Conservation (phyloP, 2,797 vertebrate genomes). For the Malacoctenus gilli region DNA sequence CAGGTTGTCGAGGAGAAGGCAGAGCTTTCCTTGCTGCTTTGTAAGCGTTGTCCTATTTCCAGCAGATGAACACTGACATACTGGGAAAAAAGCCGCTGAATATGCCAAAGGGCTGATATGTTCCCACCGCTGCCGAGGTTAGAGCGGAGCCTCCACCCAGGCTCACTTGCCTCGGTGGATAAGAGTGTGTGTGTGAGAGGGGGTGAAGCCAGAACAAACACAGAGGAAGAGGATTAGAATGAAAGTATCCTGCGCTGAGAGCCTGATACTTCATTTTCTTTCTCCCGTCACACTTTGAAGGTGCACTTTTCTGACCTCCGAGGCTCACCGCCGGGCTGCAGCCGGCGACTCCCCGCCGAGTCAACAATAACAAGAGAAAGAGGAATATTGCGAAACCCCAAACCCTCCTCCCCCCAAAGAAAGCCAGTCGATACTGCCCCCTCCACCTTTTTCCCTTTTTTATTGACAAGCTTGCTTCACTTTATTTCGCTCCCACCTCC, state of each 20-base stretch:
- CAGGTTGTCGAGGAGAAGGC: neutral
- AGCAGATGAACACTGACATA: conserved; percentile 44
- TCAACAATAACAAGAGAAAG: conserved; percentile 19
- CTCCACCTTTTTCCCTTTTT: too few species aligned
- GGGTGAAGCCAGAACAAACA: conserved; percentile 35
- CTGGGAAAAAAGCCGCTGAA: conserved; percentile 9
- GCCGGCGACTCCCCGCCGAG: conserved; percentile 12
- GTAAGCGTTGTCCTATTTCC: conserved; percentile 42
- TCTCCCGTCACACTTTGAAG: conserved; percentile 42
- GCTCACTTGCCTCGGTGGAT: conserved; percentile 6
- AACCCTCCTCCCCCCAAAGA: neutral
- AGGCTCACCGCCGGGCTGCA: conserved; percentile 32
- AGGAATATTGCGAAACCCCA: conserved; percentile 5
- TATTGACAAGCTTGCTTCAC: neutral
- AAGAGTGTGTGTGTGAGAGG: too few species aligned
- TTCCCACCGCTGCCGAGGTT: conserved; percentile 36
- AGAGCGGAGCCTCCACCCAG: conserved; percentile 16
- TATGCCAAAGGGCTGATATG: conserved; percentile 47
- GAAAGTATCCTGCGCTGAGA: conserved; percentile 12
- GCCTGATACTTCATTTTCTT: conserved; percentile 4
- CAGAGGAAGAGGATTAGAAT: conserved; percentile 21
- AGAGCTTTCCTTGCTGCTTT: conserved; percentile 22
- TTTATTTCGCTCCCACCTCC: conserved; percentile 11
- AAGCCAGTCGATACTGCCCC: neutral
- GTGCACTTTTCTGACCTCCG: conserved; percentile 35